A percentile compares a stretch with the other conserved stretches of the same genome.
Conservation (phyloP, 1,140 invertebrate genomes). For the Gonioctena quinquepunctata region DNA sequence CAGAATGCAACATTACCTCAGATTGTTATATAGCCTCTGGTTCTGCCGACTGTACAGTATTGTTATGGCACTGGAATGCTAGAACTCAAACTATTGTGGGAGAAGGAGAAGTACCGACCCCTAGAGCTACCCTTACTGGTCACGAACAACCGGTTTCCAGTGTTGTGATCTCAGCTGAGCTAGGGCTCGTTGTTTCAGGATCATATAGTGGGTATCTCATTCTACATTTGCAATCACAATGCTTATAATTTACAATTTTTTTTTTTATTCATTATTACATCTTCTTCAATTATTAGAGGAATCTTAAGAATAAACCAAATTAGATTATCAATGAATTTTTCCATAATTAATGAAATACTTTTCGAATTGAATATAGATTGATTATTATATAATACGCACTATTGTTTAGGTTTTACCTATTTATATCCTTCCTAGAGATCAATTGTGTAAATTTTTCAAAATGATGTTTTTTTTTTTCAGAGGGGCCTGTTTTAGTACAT, state of each 20-base stretch:
- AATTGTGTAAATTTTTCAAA: not conserved
- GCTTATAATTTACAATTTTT: too few species aligned
- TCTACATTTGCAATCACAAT: too few species aligned
- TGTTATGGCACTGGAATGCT: conserved; percentile 98
- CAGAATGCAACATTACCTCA: conserved; percentile 97
- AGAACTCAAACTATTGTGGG: conserved; percentile 94
- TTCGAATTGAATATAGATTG: too few species aligned
- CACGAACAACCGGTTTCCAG: conserved; percentile 94
- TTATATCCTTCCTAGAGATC: too few species aligned
- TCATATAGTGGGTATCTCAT: conserved; percentile 79
- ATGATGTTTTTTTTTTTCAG: conserved; percentile 58
- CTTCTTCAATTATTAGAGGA: too few species aligned
- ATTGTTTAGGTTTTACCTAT: too few species aligned
- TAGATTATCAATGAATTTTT: too few species aligned
- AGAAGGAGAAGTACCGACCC: conserved; percentile 92
- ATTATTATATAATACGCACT: too few species aligned
- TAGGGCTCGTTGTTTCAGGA: conserved; percentile 96
- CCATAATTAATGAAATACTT: too few species aligned
- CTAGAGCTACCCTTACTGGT: conserved; percentile 93
- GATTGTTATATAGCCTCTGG: conserved; percentile 99
- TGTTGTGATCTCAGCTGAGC: conserved; percentile 95
- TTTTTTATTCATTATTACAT: too few species aligned
- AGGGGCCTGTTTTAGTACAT: conserved; percentile 94
- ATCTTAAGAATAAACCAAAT: too few species aligned
- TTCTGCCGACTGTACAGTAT: conserved; percentile 95